Percentiles rank a stretch among this genome's conserved stretches.
phyloP scores from a whole-genome alignment of 1,140 invertebrate species.

The Muscidifurax raptorellus region DNA sequence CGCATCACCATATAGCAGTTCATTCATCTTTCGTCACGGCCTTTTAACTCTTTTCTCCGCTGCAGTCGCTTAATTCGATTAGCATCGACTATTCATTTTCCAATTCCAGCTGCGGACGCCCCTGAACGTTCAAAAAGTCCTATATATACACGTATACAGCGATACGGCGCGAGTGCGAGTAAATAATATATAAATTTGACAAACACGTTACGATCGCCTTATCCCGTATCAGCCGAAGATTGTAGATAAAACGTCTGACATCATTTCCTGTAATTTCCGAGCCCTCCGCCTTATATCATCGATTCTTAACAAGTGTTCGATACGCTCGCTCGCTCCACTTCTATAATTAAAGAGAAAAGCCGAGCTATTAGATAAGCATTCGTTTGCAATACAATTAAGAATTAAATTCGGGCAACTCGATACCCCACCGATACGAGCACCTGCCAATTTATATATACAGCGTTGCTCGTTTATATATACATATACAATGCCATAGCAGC shows the following conservation, averaged over 20 bases:
- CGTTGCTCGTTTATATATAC: slow-evolving; percentile 3
- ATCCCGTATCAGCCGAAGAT: background rate
- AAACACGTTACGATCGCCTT: background rate
- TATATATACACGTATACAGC: background rate
- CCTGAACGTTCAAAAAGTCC: background rate
- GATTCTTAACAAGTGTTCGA: slow-evolving; percentile 19
- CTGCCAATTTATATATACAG: slow-evolving; percentile 44
- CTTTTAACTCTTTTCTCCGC: background rate
- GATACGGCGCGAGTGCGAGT: background rate
- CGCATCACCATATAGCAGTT: background rate
- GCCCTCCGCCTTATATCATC: slow-evolving; percentile 1
- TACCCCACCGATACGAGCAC: slow-evolving; percentile 1
- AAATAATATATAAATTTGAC: background rate
- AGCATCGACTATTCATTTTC: slow-evolving; percentile 8
- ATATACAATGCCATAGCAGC: background rate
- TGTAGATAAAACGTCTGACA: background rate
- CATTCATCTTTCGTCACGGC: slow-evolving; percentile 2
- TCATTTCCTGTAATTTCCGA: slow-evolving; percentile 30
- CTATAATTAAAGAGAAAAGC: slow-evolving; percentile 33
- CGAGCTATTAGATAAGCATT: slow-evolving; percentile 28
- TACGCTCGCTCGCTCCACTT: background rate
- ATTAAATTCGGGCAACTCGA: slow-evolving; percentile 22
- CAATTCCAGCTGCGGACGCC: background rate
- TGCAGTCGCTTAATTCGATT: slow-evolving; percentile 13
- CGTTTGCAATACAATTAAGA: background rate